phyloP scores from a whole-genome alignment of 2,888 invertebrate genomes.

The Panorpa germanica region DNA sequence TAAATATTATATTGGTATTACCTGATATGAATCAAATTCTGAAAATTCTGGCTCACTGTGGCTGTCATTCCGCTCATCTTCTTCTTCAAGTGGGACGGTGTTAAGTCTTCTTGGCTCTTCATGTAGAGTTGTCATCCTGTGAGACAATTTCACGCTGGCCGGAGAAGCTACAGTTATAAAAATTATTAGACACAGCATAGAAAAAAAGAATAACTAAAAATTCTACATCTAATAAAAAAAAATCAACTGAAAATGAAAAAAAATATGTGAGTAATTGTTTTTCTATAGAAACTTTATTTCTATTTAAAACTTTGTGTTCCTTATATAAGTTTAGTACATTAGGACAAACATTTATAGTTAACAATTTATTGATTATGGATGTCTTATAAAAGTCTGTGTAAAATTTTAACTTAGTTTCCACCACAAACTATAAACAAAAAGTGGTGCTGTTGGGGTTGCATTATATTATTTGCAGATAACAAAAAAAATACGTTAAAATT shows the following conservation, averaged over 20 bases:
- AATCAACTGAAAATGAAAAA: constrained; percentile 17
- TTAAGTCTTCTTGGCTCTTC: constrained; percentile 51
- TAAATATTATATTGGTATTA: constrained; percentile 19
- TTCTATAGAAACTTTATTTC: too few relatives aligned
- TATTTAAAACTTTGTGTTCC: too few relatives aligned
- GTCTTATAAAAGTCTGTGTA: too few relatives aligned
- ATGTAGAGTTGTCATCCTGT: constrained; percentile 82
- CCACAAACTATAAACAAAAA: too few relatives aligned
- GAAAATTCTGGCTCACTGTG: constrained; percentile 26
- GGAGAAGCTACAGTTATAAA: constrained; percentile 45
- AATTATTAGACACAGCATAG: constrained; percentile 10
- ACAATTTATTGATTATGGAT: too few relatives aligned
- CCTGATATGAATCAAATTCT: constrained; percentile 21
- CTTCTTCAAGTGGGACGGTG: constrained; percentile 24
- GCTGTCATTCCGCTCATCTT: constrained; percentile 19
- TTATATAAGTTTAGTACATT: too few relatives aligned
- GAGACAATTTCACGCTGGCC: constrained; percentile 64
- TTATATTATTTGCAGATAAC: too few relatives aligned
- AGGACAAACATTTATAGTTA: too few relatives aligned
- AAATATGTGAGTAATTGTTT: too few relatives aligned
- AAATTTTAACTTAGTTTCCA: too few relatives aligned
- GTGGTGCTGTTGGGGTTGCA: too few relatives aligned
- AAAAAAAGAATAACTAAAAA: constrained; percentile 10
- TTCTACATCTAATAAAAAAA: constrained; percentile 12
- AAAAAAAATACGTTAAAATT: too few relatives aligned